These are phyloP conservation scores for Apocrypta bakeri DNA, from an alignment of 1,140 invertebrate genomes.

Conservation along the genomic window DNA sequence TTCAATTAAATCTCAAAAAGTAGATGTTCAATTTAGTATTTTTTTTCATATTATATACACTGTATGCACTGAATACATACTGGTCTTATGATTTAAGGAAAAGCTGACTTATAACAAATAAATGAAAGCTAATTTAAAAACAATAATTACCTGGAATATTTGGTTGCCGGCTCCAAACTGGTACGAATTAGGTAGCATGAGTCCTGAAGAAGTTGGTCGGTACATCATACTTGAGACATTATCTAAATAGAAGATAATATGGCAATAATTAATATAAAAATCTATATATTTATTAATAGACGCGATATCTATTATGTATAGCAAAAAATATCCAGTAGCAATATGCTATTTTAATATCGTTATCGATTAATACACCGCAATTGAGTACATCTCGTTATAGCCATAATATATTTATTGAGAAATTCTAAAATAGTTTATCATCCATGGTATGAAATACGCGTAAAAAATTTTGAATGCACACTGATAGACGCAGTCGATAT, in stretches of 20 bases:
- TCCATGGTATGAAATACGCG: too few relatives aligned
- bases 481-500: too few relatives aligned
- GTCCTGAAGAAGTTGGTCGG: slow-evolving; percentile 74
- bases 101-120: background rate
- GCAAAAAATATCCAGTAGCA: background rate
- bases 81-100: background rate
- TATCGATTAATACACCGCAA: too few relatives aligned
- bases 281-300: background rate
- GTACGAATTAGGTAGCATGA: slow-evolving; percentile 77
- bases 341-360: background rate
- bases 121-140: background rate
- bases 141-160: slow-evolving; percentile 77
- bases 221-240: slow-evolving; percentile 76
- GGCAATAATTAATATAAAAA: background rate
- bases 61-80: too few relatives aligned
- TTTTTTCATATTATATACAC: too few relatives aligned
- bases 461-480: too few relatives aligned
- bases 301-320: slow-evolving; percentile 2
- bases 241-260: slow-evolving; percentile 58
- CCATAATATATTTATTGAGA: too few relatives aligned
- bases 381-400: too few relatives aligned
- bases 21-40: background rate
- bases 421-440: background rate
- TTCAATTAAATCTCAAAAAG: too few relatives aligned
- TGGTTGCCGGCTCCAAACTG: slow-evolving; percentile 78